Percentiles rank a stretch among this genome's conserved stretches.
Evolutionary conservation across 2,888 invertebrate genomes (phyloP).

Genomic region (Petrolisthes cinctipes): DNA sequence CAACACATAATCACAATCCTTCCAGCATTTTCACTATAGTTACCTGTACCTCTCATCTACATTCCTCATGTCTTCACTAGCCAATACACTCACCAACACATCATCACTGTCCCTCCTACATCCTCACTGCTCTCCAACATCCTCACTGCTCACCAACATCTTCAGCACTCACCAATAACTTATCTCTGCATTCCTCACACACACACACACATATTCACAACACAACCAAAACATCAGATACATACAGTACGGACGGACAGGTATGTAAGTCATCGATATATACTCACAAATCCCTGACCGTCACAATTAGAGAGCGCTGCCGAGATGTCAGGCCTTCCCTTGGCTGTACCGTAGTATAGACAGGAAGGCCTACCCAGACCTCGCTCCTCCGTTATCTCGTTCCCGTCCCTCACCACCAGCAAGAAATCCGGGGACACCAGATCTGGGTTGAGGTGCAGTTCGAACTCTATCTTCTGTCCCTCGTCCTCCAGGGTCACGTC

Average conservation of each 20-base stretch:
- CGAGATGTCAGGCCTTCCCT: slow-evolving; percentile 34
- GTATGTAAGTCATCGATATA: background rate
- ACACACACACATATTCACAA: slow-evolving; percentile 19
- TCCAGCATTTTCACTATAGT: background rate
- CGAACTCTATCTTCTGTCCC: slow-evolving; percentile 47
- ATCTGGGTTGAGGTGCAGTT: slow-evolving; percentile 51
- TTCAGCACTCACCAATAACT: too few species aligned
- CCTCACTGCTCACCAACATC: too few species aligned
- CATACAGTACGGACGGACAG: background rate
- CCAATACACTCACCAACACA: background rate
- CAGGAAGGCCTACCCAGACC: slow-evolving; percentile 25
- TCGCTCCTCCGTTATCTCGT: slow-evolving; percentile 36
- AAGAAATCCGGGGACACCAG: slow-evolving; percentile 53
- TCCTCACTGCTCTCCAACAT: too few species aligned
- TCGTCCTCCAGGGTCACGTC: slow-evolving; percentile 59
- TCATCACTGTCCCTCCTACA: background rate
- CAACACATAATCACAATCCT: too few species aligned
- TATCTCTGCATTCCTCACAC: background rate
- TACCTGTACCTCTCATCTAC: background rate
- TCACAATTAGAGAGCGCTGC: slow-evolving; percentile 63
- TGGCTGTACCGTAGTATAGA: slow-evolving; percentile 44
- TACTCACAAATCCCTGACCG: slow-evolving; percentile 63
- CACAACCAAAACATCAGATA: background rate
- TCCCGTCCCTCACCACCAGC: slow-evolving; percentile 49
- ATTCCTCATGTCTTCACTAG: background rate